A percentile compares a stretch with the other conserved stretches of the same genome.
Evolutionary conservation across 2,797 vertebrate species (phyloP).

Genomic region (Arnoldichthys spilopterus): DNA sequence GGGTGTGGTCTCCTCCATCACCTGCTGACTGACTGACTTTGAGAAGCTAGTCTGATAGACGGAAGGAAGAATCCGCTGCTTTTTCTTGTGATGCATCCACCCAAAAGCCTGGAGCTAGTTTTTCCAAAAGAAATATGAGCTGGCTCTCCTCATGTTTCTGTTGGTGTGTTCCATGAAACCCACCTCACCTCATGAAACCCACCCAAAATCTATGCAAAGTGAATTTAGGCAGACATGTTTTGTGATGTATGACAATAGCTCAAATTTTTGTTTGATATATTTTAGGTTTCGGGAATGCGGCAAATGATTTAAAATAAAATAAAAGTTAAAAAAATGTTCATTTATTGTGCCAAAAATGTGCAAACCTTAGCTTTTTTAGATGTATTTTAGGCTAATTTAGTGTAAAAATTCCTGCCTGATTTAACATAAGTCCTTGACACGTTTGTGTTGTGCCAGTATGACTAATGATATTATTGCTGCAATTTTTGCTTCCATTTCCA

Average conservation of each 20-base stretch:
- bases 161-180: not conserved
- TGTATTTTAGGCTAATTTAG: not conserved
- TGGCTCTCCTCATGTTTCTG: not conserved
- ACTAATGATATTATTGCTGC: not conserved
- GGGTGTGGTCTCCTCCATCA: slow-evolving; percentile 13
- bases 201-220: not conserved
- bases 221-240: not conserved
- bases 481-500: not conserved
- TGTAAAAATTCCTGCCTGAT: not conserved
- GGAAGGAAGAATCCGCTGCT: not conserved
- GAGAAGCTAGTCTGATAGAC: not conserved
- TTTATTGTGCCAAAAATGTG: not conserved
- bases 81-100: not conserved
- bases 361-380: not conserved
- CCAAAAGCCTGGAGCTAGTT: not conserved
- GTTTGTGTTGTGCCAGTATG: not conserved
- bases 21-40: slow-evolving; percentile 23
- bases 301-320: too few species aligned
- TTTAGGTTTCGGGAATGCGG: not conserved
- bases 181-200: not conserved
- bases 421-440: not conserved
- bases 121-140: not conserved
- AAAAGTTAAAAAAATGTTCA: too few species aligned
- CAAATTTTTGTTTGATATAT: not conserved
- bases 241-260: too few species aligned